Evolutionary conservation across 2,113 vertebrate species (phyloP).

Genomic region (Ammodytes dubius): DNA sequence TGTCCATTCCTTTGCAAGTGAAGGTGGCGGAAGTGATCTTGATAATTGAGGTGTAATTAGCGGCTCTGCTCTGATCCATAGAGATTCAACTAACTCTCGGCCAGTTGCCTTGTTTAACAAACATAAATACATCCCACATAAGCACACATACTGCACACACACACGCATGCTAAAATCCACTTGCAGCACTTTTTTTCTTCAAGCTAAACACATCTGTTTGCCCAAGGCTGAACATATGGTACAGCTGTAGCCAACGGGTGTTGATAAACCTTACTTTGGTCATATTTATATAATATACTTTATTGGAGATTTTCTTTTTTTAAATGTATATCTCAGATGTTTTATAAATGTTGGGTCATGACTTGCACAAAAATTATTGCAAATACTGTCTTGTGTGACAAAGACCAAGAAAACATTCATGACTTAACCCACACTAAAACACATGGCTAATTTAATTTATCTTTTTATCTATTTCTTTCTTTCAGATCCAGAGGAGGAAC

Average conservation of each 20-base stretch:
- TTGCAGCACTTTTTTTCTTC: not conserved
- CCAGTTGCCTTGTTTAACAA: not conserved
- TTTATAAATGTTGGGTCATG: not conserved
- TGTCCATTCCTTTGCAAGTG: not conserved
- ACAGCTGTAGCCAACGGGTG: not conserved
- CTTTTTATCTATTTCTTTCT: conserved; percentile 32
- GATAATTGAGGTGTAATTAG: conserved; percentile 3
- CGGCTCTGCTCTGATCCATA: conserved; percentile 11
- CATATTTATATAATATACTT: no score
- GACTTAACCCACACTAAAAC: not conserved
- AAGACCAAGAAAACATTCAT: not conserved
- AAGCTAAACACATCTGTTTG: conserved; percentile 4
- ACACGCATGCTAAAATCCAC: not conserved
- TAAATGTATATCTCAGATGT: not conserved
- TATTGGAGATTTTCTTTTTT: not conserved
- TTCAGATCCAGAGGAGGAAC: conserved; percentile 65
- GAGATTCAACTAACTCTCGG: not conserved
- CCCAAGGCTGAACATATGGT: conserved; percentile 23
- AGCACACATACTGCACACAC: not conserved
- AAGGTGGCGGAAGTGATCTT: conserved; percentile 9
- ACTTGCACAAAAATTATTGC: not conserved
- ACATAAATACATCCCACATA: not conserved
- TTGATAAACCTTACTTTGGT: not conserved
- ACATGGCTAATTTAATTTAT: conserved; percentile 12
- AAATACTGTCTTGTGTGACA: not conserved